Conservation (phyloP, 2,797 vertebrate genomes). For the Hippoglossus hippoglossus region DNA sequence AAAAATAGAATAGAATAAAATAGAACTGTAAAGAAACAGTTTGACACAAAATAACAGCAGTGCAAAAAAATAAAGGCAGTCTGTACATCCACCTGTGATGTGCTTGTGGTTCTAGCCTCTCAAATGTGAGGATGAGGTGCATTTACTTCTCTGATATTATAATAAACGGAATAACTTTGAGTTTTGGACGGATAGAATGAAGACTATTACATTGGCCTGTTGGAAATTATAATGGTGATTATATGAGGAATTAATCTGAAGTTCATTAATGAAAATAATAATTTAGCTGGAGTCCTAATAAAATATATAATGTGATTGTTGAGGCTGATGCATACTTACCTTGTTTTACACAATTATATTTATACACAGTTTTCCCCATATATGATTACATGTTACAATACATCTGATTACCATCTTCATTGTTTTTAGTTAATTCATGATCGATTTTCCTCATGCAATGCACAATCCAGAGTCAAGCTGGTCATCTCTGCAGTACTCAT, state of each 20-base stretch:
- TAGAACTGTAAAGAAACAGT: no score
- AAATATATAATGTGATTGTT: neutral
- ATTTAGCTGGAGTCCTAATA: neutral
- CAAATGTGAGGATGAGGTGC: neutral
- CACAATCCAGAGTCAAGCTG: conserved; percentile 15
- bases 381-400: neutral
- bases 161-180: no score
- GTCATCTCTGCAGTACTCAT: conserved; percentile 16
- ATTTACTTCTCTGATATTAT: neutral
- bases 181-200: neutral
- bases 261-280: neutral
- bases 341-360: conserved; percentile 9
- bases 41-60: no score
- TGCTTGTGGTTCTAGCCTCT: neutral
- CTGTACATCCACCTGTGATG: no score
- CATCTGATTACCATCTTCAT: conserved; percentile 2
- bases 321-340: neutral
- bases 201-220: no score
- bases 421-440: neutral
- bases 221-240: no score
- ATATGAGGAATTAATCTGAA: neutral
- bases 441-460: conserved; percentile 5
- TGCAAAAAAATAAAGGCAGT: no score
- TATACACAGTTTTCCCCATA: neutral
- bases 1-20: no score